Evolutionary conservation across 37 sponge, comb jelly and placozoan species (phyloP).

Genomic region (Tethya wilhelma): DNA sequence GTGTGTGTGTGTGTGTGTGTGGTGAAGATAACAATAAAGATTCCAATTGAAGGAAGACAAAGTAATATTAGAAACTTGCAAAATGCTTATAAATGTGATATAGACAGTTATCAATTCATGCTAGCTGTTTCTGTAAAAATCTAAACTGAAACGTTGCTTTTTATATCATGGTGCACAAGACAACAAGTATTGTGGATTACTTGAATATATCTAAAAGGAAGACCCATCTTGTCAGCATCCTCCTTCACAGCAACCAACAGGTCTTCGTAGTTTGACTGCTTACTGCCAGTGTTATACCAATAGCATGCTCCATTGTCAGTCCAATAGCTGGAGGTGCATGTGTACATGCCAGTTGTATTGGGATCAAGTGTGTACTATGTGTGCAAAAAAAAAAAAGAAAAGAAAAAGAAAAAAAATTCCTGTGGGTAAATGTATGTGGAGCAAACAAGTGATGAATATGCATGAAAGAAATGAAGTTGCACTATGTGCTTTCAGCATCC

Average conservation of each 20-base stretch:
- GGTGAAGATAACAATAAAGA: not conserved
- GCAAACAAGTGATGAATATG: too few species aligned
- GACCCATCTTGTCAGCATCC: slow-evolving; percentile 42
- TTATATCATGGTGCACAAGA: not conserved
- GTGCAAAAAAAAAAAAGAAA: not conserved
- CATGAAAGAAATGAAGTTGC: too few species aligned
- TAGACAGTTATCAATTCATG: not conserved
- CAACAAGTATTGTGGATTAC: too few species aligned
- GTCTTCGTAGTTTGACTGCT: slow-evolving; percentile 77
- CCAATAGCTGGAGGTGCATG: slow-evolving; percentile 68
- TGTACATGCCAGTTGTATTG: not conserved
- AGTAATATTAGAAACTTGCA: too few species aligned
- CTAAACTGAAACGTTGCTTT: not conserved
- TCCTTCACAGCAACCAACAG: slow-evolving; percentile 65
- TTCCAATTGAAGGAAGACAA: not conserved
- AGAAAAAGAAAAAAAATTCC: not conserved
- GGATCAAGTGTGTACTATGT: not conserved
- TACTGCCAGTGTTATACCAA: slow-evolving; percentile 67
- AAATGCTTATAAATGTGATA: not conserved
- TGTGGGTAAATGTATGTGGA: not conserved
- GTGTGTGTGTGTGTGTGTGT: slow-evolving; percentile 2
- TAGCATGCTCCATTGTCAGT: slow-evolving; percentile 90
- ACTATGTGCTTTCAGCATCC: too few species aligned
- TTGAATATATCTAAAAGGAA: slow-evolving; percentile 73
- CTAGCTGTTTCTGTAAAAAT: not conserved